phyloP scores from a whole-genome alignment of 2,888 invertebrate genomes.

The Tetragonisca angustula region DNA sequence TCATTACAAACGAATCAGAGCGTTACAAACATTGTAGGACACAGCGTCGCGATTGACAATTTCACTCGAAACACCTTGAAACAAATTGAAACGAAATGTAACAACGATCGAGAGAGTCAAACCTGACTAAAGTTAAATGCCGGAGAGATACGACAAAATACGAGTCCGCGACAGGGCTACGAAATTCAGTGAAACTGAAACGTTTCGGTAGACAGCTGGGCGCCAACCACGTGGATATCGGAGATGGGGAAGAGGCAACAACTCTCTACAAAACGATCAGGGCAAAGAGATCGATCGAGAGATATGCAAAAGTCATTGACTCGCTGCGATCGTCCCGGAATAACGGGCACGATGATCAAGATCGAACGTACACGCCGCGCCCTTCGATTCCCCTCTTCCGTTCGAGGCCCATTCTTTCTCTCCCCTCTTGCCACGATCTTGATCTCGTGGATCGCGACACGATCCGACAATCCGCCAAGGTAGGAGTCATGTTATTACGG shows the following conservation, averaged over 20 bases:
- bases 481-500: slow-evolving; percentile 62
- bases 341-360: slow-evolving; percentile 66
- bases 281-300: slow-evolving; percentile 52
- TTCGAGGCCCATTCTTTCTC: slow-evolving; percentile 15
- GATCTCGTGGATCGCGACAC: slow-evolving; percentile 57
- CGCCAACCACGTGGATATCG: slow-evolving; percentile 54
- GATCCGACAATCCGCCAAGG: slow-evolving; percentile 50
- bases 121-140: background rate
- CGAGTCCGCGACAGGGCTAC: background rate
- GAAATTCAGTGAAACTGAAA: slow-evolving; percentile 34
- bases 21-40: too few relatives aligned
- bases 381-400: slow-evolving; percentile 27
- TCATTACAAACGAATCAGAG: too few relatives aligned
- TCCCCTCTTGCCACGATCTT: slow-evolving; percentile 5
- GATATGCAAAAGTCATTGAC: slow-evolving; percentile 71
- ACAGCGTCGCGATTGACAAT: too few relatives aligned
- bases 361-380: slow-evolving; percentile 56
- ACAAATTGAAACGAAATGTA: background rate
- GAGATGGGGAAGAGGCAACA: background rate
- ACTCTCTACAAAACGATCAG: background rate
- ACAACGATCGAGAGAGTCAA: too few relatives aligned
- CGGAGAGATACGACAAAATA: too few relatives aligned
- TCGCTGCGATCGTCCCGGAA: slow-evolving; percentile 62
- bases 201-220: slow-evolving; percentile 55
- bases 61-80: background rate